Conservation (phyloP, 2,113 vertebrate genomes). For the Ovis canadensis region DNA sequence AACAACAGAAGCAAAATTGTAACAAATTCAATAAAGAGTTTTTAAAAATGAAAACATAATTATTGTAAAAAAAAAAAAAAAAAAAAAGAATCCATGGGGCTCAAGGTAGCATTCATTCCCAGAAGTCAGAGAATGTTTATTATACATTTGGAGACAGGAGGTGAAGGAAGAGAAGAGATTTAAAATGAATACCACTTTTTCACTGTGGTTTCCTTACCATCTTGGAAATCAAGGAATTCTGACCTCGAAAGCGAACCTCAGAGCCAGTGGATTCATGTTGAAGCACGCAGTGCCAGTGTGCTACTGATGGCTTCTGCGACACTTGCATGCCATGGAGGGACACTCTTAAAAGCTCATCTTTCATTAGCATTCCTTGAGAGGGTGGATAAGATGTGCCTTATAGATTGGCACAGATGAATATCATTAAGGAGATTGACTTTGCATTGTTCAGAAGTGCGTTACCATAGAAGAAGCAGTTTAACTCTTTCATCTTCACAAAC, state of each 20-base stretch:
- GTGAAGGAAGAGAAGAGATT: background rate
- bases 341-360: conserved; percentile 9
- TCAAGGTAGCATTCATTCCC: background rate
- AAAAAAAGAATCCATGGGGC: background rate
- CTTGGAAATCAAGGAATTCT: background rate
- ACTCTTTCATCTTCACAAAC: background rate
- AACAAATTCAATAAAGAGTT: background rate
- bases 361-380: conserved; percentile 4
- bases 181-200: background rate
- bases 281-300: background rate
- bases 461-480: background rate
- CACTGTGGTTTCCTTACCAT: background rate
- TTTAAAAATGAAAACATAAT: background rate
- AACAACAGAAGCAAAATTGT: background rate
- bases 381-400: background rate
- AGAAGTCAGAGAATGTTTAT: background rate
- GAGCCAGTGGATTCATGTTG: background rate
- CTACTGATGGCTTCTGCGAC: background rate
- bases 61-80: background rate
- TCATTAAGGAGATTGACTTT: background rate
- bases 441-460: background rate
- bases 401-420: background rate
- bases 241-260: background rate
- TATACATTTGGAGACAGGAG: background rate
- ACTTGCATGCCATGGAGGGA: background rate